Evolutionary conservation across 2,888 invertebrate species (phyloP), one percentile per base, ranked within the genome.

Genomic region (Priocnemis perturbator): DNA sequence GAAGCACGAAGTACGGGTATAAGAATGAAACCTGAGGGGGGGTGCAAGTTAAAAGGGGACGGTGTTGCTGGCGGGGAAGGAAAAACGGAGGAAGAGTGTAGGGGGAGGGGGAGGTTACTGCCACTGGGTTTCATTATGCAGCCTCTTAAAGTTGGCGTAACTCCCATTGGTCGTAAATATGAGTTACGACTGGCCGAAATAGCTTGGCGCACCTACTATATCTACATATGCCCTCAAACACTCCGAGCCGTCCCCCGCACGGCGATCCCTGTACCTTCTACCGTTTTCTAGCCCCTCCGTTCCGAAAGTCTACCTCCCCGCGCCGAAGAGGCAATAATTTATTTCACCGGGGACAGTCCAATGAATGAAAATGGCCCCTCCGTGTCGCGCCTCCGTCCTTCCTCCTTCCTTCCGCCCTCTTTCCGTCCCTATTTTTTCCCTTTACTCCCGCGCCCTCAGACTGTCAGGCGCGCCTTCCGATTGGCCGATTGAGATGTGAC

Each of bases 71-170:
- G 37, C 37, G 11, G 37, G 37, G 7, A 37, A 9, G 11, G 11
- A 37, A 37, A 21, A 53, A 37, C 48, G 21, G 26, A 64, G 67
- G 23, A 17, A 23, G 62, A 57, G 64, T 64, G 61, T 61, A 62
- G 64, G 65, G 66, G 69, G 52, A 50, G 19, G 64, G 56, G 69
- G 50, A 2, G 73, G 75, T 73, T 79, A 77, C 78, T 74, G 74
- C 81, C 76, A 78, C 81, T 73, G 79, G 75, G 77, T 85, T 85
- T 85, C 85, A 86, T 85, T 85, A 85, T 85, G 83, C 85, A 85
- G 83, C 84, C 85, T 85, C 86, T 86, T 86, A 85, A 80, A 84
- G 79, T 85, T 86, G 85, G 86, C 84, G 81, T 85, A 84, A 85
- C 85, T 85, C 85, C 85, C 85, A 84, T 83, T 79, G 85, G 77